A percentile compares a stretch with the other conserved stretches of the same genome.
These are phyloP conservation scores for Syngnathus acus DNA, from an alignment of 2,797 vertebrate species.

Conservation along the genomic window DNA sequence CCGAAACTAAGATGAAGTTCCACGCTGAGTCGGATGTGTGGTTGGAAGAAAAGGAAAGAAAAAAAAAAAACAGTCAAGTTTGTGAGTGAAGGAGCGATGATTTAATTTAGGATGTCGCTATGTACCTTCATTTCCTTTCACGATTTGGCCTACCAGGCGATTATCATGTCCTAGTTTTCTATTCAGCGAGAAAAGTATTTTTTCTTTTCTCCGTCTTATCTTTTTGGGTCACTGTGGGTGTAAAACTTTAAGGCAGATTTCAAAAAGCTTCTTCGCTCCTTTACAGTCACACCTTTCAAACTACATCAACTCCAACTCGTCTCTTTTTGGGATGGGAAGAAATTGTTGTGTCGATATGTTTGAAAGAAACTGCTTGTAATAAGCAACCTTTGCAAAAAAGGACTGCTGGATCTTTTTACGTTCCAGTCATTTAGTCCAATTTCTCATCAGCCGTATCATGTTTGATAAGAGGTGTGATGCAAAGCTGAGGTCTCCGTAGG, in stretches of 20 bases:
- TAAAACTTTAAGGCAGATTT: conserved; percentile 3
- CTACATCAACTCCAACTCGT: not conserved
- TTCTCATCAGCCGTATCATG: conserved; percentile 14
- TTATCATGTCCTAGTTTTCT: conserved; percentile 1
- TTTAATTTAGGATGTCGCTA: not conserved
- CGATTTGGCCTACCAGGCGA: not conserved
- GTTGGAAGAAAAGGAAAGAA: not conserved
- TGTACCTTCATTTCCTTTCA: not conserved
- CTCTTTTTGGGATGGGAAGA: not conserved
- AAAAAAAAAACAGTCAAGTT: not conserved
- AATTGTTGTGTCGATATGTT: not conserved
- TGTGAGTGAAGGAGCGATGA: not conserved
- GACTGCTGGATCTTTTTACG: conserved; percentile 14
- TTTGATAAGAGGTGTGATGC: conserved; percentile 8
- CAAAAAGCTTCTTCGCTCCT: not conserved
- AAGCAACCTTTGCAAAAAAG: conserved; percentile 8
- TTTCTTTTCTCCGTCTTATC: not conserved
- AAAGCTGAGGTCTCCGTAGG: not conserved
- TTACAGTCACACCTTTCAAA: conserved; percentile 7
- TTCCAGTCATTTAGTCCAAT: conserved; percentile 22
- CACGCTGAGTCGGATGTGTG: not conserved
- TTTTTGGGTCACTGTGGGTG: conserved; percentile 1
- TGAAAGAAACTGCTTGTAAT: too few species aligned
- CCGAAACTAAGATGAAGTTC: not conserved
- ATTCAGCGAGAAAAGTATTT: not conserved